Conservation (phyloP, 2,888 invertebrate species). For the Chaitophorus viminalis region DNA sequence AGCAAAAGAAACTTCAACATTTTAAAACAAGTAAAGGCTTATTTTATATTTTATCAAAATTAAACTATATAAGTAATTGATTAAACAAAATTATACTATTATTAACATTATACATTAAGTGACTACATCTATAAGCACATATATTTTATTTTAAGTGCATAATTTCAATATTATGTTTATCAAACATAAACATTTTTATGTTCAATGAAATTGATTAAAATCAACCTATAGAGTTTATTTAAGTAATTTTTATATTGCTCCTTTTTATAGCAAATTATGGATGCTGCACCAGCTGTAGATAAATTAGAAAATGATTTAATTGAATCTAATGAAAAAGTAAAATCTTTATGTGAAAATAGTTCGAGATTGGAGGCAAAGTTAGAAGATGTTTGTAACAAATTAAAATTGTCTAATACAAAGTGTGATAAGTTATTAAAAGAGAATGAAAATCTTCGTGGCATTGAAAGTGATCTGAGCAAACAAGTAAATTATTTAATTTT, state of each 20-base stretch:
- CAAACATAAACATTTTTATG: too few species aligned
- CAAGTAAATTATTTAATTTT: slow-evolving; percentile 31
- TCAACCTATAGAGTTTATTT: neutral
- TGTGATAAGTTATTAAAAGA: slow-evolving; percentile 39
- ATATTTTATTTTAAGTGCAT: too few species aligned
- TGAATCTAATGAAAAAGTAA: slow-evolving; percentile 47
- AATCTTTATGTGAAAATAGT: slow-evolving; percentile 33
- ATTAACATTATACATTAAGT: too few species aligned
- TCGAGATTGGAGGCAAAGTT: slow-evolving; percentile 21
- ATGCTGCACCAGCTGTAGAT: slow-evolving; percentile 38
- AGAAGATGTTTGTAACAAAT: slow-evolving; percentile 9
- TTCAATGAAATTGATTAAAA: neutral
- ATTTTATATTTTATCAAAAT: neutral
- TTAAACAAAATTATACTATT: too few species aligned
- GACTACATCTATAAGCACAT: too few species aligned
- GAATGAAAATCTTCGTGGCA: slow-evolving; percentile 22
- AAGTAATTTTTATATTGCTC: neutral
- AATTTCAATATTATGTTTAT: too few species aligned
- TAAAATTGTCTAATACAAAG: slow-evolving; percentile 1
- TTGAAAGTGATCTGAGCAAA: slow-evolving; percentile 41
- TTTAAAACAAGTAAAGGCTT: slow-evolving; percentile 39
- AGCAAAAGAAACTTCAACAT: slow-evolving; percentile 36
- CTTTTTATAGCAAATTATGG: slow-evolving; percentile 33
- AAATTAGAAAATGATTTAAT: slow-evolving; percentile 34
- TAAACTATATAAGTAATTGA: neutral